phyloP scores from a whole-genome alignment of 2,113 vertebrate species.

The Caracal caracal region DNA sequence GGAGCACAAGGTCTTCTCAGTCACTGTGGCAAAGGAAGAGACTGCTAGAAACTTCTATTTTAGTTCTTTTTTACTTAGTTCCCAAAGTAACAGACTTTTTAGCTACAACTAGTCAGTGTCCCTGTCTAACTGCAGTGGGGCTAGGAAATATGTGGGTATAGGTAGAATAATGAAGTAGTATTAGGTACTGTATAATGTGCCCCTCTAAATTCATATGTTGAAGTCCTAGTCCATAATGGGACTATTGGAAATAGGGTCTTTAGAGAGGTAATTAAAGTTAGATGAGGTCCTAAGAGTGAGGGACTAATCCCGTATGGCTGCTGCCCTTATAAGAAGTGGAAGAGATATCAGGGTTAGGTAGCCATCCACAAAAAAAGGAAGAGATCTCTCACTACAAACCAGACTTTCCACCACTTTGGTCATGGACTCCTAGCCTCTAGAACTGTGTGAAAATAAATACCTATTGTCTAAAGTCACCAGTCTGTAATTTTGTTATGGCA shows the following conservation, averaged over 20 bases:
- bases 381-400: neutral
- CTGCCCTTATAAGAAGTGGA: neutral
- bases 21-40: neutral
- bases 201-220: neutral
- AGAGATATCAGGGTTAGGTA: neutral
- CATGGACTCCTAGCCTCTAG: neutral
- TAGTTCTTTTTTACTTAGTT: neutral
- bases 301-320: rapidly evolving
- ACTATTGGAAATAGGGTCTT: neutral
- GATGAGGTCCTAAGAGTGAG: neutral
- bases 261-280: neutral
- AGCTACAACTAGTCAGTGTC: neutral
- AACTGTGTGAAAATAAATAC: neutral
- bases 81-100: neutral
- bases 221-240: neutral
- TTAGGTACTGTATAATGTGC: neutral
- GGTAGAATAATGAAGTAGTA: neutral
- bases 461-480: neutral
- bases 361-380: neutral
- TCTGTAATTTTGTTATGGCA: neutral
- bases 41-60: neutral
- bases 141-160: neutral
- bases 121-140: neutral
- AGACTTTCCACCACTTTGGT: neutral
- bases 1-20: neutral